Percentiles rank a stretch among this genome's conserved stretches.
Evolutionary conservation across 2,113 vertebrate genomes (phyloP).

Genomic region (Turnix velox): DNA sequence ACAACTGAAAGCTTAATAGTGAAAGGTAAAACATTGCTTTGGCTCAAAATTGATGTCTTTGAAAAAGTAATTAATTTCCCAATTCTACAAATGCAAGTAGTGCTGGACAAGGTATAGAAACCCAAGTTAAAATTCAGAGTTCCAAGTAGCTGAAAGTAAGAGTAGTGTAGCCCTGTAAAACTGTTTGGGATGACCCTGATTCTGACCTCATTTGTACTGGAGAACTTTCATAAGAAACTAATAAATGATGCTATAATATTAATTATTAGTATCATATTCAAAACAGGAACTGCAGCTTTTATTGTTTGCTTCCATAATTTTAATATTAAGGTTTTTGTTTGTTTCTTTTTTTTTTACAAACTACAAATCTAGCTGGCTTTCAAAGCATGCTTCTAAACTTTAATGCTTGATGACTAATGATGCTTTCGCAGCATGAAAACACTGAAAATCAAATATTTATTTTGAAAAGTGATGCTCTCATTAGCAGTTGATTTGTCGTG

Average conservation of each 20-base stretch:
- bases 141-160: background rate
- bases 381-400: background rate
- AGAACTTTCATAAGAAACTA: background rate
- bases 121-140: background rate
- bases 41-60: background rate
- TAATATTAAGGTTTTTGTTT: background rate
- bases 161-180: background rate
- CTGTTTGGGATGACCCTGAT: background rate
- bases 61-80: constrained; percentile 4
- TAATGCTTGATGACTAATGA: background rate
- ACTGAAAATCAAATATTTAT: background rate
- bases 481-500: background rate
- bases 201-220: background rate
- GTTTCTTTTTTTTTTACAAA: background rate
- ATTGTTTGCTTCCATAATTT: background rate
- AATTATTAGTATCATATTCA: no score
- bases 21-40: constrained; percentile 16
- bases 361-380: background rate
- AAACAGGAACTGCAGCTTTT: background rate
- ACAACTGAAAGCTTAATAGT: constrained; percentile 13
- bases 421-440: background rate
- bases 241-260: background rate
- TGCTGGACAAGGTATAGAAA: background rate
- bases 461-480: background rate
- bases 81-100: background rate